Percentiles rank a stretch among this genome's conserved stretches.
Evolutionary conservation across 2,888 invertebrate genomes (phyloP).

Genomic region (Drymonia ruficornis): DNA sequence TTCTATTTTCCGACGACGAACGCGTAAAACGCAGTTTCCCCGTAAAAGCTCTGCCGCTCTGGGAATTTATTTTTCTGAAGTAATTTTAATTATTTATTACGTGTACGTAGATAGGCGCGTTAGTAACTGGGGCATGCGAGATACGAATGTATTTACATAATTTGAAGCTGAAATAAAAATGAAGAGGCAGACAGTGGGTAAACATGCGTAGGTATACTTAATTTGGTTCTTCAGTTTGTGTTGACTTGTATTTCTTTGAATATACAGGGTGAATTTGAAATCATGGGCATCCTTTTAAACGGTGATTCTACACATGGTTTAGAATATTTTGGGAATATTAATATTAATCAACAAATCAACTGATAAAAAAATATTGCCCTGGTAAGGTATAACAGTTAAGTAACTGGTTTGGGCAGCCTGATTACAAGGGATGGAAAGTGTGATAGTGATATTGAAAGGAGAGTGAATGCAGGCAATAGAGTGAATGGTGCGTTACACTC

Average conservation of each 20-base stretch:
- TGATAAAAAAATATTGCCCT: too few species aligned
- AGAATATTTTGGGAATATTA: too few species aligned
- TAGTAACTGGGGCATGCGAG: conserved; percentile 10
- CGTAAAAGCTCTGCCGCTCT: conserved; percentile 13
- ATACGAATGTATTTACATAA: conserved; percentile 11
- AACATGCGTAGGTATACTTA: background rate
- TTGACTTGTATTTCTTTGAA: background rate
- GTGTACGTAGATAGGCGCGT: background rate
- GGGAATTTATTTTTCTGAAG: conserved; percentile 8
- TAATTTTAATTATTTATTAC: conserved; percentile 15
- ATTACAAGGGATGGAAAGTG: too few species aligned
- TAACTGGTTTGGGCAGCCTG: too few species aligned
- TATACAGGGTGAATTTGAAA: too few species aligned
- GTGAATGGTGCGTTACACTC: too few species aligned
- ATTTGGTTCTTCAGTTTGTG: background rate
- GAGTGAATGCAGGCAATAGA: too few species aligned
- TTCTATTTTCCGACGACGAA: conserved; percentile 31
- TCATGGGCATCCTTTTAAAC: too few species aligned
- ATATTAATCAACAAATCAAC: too few species aligned
- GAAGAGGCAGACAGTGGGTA: background rate
- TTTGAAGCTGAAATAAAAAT: conserved; percentile 1
- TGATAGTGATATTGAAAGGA: too few species aligned
- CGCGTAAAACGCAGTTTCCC: conserved; percentile 25
- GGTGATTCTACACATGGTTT: too few species aligned
- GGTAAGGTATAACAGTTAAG: too few species aligned